phyloP scores from a whole-genome alignment of 2,888 invertebrate genomes.

The Troides oblongomaculatus region DNA sequence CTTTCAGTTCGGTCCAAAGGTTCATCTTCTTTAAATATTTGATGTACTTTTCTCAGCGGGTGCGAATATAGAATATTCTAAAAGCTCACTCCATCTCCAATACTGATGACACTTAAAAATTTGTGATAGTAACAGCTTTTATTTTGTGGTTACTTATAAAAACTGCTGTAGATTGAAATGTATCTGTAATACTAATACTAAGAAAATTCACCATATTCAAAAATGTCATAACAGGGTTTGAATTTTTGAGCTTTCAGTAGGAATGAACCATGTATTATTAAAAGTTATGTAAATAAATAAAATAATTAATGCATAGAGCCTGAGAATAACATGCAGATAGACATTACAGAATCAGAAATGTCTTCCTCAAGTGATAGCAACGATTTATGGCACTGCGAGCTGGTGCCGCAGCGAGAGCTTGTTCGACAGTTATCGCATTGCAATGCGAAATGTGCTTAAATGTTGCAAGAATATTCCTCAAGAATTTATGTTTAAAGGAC shows the following conservation, averaged over 20 bases:
- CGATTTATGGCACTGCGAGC: conserved; percentile 65
- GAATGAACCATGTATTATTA: not conserved
- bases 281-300: not conserved
- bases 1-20: too few species aligned
- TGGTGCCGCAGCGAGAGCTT: conserved; percentile 59
- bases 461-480: conserved; percentile 51
- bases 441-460: conserved; percentile 49
- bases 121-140: too few species aligned
- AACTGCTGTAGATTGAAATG: too few species aligned
- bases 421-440: conserved; percentile 70
- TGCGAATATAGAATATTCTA: too few species aligned
- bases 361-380: conserved; percentile 55
- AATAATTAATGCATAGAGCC: conserved; percentile 10
- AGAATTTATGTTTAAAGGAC: conserved; percentile 32
- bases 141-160: too few species aligned
- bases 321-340: conserved; percentile 60
- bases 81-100: too few species aligned
- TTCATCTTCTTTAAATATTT: too few species aligned
- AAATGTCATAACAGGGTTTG: too few species aligned
- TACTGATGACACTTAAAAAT: too few species aligned
- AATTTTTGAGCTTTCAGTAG: not conserved
- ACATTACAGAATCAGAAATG: conserved; percentile 69
- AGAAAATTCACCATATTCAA: too few species aligned
- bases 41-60: too few species aligned
- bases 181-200: too few species aligned